Evolutionary conservation across 2,888 invertebrate species (phyloP).

Genomic region (Xestoiulus laeticollis): DNA sequence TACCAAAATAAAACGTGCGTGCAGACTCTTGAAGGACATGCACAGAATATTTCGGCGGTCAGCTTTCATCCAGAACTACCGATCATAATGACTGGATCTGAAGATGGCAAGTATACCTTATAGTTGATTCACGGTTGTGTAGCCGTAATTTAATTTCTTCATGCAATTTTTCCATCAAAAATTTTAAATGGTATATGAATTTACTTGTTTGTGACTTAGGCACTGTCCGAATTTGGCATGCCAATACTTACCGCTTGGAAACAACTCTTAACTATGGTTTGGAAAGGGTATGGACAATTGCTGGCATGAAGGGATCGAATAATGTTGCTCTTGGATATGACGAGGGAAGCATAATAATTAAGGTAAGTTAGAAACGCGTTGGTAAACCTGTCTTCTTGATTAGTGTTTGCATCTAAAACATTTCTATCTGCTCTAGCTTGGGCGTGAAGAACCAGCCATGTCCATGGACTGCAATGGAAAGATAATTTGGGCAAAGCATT

Average conservation of each 20-base stretch:
- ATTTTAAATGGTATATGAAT: no score
- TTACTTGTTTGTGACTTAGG: no score
- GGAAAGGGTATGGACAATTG: conserved; percentile 97
- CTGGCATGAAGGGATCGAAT: conserved; percentile 91
- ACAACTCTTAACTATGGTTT: conserved; percentile 97
- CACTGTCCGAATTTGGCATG: conserved; percentile 97
- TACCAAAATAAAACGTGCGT: conserved; percentile 99
- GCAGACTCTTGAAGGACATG: conserved; percentile 96
- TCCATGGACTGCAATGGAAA: conserved; percentile 99
- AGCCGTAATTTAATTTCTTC: no score
- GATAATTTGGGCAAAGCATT: conserved; percentile 98
- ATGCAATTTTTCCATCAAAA: no score
- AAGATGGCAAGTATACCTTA: conserved; percentile 72
- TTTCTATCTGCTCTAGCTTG: conserved; percentile 68
- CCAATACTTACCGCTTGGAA: conserved; percentile 96
- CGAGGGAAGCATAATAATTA: conserved; percentile 94
- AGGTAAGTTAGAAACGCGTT: conserved; percentile 65
- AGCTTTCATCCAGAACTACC: conserved; percentile 99
- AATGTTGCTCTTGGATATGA: conserved; percentile 98
- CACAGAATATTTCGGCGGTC: conserved; percentile 88
- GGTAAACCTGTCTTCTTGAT: neutral
- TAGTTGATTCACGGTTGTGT: neutral
- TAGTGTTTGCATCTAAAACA: neutral
- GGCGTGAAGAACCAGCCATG: conserved; percentile 97
- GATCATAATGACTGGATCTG: conserved; percentile 95